phyloP scores from a whole-genome alignment of 1,140 invertebrate genomes.

The Paraescarpia echinospica region DNA sequence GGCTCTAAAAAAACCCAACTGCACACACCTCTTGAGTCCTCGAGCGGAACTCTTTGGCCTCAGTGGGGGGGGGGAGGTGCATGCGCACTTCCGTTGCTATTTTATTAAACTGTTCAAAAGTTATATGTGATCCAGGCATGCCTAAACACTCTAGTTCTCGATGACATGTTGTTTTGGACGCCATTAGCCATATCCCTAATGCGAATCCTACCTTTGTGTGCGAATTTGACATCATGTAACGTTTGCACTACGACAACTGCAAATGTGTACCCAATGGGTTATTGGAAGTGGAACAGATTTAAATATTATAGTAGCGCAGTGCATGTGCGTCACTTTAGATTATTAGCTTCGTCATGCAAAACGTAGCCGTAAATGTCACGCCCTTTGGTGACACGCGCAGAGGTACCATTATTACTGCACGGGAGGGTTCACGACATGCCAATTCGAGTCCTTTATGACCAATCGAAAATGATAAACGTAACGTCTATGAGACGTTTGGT shows the following conservation, averaged over 20 bases:
- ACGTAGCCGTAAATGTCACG: not conserved
- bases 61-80: no score
- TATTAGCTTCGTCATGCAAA: not conserved
- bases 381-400: no score
- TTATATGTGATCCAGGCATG: no score
- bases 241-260: not conserved
- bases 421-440: not conserved
- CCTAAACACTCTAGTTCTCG: no score
- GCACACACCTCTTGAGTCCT: no score
- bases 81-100: no score
- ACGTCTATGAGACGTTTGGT: not conserved
- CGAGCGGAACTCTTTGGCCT: no score
- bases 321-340: not conserved
- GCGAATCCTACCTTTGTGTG: not conserved
- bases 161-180: no score
- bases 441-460: not conserved
- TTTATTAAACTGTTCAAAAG: no score
- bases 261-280: not conserved
- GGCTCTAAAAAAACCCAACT: no score
- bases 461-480: not conserved
- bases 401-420: not conserved
- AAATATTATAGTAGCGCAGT: not conserved
- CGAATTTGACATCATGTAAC: not conserved
- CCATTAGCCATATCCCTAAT: no score
- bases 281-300: not conserved